These are phyloP conservation scores for Parthenolecanium corni DNA, from an alignment of 2,888 invertebrate species.

Conservation along the genomic window DNA sequence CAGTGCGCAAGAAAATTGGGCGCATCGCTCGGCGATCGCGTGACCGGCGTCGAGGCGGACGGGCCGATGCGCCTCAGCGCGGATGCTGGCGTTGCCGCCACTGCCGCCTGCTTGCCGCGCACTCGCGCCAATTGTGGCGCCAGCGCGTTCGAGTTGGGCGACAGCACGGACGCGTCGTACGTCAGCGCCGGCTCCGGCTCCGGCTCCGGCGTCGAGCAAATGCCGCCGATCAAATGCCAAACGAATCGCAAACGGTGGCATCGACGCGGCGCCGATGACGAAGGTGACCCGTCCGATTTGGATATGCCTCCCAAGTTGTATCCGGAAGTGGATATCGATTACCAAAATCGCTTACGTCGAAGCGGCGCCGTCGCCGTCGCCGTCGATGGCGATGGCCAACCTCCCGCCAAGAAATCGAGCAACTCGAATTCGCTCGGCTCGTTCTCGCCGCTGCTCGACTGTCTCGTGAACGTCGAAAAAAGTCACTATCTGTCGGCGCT, in stretches of 20 bases:
- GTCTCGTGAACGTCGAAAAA: slow-evolving; percentile 11
- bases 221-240: background rate
- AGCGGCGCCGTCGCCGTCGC: no score
- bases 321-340: background rate
- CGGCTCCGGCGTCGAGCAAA: background rate
- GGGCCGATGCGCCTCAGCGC: no score
- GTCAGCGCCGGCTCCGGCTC: background rate
- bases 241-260: slow-evolving; percentile 6
- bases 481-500: slow-evolving; percentile 15
- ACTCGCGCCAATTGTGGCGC: background rate
- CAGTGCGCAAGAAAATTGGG: no score
- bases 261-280: no score
- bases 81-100: no score
- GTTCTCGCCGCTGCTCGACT: background rate
- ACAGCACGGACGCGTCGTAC: slow-evolving; percentile 5
- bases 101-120: slow-evolving; percentile 7
- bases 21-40: no score
- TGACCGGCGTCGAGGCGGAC: no score
- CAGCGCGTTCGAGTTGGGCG: background rate
- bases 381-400: background rate
- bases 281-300: slow-evolving; percentile 2
- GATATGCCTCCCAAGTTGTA: slow-evolving; percentile 7
- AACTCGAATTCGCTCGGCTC: no score
- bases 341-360: no score
- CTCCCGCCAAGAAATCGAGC: background rate